A percentile compares a stretch with the other conserved stretches of the same genome.
These are phyloP conservation scores for Acipenser oxyrinchus DNA, from an alignment of 2,797 vertebrate genomes.

Conservation along the genomic window DNA sequence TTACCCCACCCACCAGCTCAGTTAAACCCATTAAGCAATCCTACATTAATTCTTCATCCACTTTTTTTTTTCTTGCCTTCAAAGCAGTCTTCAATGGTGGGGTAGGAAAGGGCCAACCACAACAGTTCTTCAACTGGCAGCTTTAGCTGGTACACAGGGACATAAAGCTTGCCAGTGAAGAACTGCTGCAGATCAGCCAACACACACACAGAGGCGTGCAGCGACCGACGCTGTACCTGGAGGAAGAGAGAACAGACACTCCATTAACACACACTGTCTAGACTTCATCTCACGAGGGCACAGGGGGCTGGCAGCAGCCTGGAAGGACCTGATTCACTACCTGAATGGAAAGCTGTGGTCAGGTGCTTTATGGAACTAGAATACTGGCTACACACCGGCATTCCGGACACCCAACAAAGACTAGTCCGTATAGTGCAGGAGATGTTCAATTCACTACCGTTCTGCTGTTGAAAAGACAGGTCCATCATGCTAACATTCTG, in stretches of 20 bases:
- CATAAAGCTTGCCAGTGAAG: constrained; percentile 99
- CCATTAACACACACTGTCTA: not conserved
- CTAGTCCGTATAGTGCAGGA: too few species aligned
- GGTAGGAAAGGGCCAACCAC: constrained; percentile 81
- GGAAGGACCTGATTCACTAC: too few species aligned
- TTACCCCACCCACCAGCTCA: not conserved
- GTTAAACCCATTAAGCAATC: not conserved
- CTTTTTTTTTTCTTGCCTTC: not conserved
- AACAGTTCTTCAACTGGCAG: constrained; percentile 99
- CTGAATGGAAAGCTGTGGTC: too few species aligned
- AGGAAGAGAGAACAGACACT: constrained; percentile 28
- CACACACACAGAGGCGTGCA: constrained; percentile 28
- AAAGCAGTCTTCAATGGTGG: constrained; percentile 26
- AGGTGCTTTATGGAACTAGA: too few species aligned
- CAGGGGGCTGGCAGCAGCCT: too few species aligned
- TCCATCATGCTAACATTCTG: too few species aligned
- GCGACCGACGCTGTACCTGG: constrained; percentile 22
- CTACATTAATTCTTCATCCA: too few species aligned
- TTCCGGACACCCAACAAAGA: too few species aligned
- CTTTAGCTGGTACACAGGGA: constrained; percentile 92
- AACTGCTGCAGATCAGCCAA: constrained; percentile 97
- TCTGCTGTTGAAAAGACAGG: too few species aligned
- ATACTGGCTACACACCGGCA: too few species aligned
- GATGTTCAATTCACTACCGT: too few species aligned
- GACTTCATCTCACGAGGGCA: too few species aligned